These are phyloP conservation scores for Drosophila nasuta DNA, from an alignment of 1,140 invertebrate genomes.

Conservation along the genomic window DNA sequence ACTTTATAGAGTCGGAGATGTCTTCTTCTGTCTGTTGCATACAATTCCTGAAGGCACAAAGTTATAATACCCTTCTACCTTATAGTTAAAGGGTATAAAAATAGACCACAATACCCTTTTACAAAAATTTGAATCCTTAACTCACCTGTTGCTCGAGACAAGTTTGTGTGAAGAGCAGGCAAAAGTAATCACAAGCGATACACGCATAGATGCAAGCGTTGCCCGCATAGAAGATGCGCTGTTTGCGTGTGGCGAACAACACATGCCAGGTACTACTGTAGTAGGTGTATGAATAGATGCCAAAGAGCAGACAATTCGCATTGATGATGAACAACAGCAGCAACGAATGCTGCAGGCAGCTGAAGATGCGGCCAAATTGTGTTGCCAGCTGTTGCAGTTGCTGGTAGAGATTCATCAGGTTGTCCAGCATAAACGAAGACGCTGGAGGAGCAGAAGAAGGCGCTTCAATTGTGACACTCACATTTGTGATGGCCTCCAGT, in stretches of 20 bases:
- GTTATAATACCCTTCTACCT: too few species aligned
- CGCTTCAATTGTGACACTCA: conserved; percentile 16
- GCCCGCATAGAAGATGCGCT: conserved; percentile 70
- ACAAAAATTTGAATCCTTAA: too few species aligned
- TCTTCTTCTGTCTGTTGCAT: too few species aligned
- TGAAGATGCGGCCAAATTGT: conserved; percentile 29
- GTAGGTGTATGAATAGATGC: conserved; percentile 54
- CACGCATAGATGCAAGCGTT: conserved; percentile 70
- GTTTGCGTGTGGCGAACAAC: conserved; percentile 55
- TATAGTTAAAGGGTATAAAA: too few species aligned
- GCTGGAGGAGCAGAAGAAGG: neutral
- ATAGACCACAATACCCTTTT: too few species aligned
- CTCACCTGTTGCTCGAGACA: conserved; percentile 57
- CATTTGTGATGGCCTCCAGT: conserved; percentile 16
- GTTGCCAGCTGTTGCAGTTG: conserved; percentile 45
- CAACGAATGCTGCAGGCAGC: conserved; percentile 52
- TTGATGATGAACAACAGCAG: conserved; percentile 65
- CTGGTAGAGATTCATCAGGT: conserved; percentile 20
- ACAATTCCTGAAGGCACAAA: too few species aligned
- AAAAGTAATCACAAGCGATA: conserved; percentile 67
- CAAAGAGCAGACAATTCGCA: conserved; percentile 63
- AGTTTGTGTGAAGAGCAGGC: conserved; percentile 45
- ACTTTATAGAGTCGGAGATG: too few species aligned
- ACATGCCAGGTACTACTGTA: conserved; percentile 65
- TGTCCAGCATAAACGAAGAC: conserved; percentile 12